Conservation (phyloP, 2,113 vertebrate genomes). For the Hippopotamus amphibius region DNA sequence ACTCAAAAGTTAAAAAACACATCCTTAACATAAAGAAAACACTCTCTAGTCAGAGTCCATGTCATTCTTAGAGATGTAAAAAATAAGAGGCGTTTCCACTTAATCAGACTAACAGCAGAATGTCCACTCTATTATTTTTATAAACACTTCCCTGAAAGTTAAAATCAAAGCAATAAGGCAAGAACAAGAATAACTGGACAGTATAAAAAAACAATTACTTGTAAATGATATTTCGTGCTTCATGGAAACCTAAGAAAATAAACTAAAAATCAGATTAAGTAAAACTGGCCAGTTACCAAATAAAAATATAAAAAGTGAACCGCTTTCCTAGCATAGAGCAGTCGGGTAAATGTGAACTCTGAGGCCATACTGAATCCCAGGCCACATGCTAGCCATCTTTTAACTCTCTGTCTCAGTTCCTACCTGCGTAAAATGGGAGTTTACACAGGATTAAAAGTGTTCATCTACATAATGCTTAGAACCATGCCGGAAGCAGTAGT, state of each 20-base stretch:
- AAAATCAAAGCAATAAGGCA: conserved; percentile 15
- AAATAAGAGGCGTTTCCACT: background rate
- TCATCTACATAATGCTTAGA: background rate
- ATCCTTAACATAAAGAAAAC: conserved; percentile 18
- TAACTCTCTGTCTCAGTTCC: background rate
- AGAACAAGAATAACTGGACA: background rate
- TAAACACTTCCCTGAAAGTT: background rate
- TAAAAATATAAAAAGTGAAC: background rate
- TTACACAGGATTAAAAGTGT: background rate
- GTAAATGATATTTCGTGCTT: background rate
- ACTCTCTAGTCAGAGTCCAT: background rate
- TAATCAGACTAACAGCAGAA: background rate
- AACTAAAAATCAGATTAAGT: conserved; percentile 20
- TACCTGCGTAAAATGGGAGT: background rate
- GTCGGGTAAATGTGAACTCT: background rate
- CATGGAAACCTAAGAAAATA: conserved; percentile 46
- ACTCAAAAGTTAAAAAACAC: background rate
- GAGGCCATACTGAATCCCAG: background rate
- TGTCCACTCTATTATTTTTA: background rate
- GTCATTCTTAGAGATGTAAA: background rate
- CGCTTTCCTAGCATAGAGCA: background rate
- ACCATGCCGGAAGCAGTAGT: background rate
- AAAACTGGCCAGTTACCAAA: background rate
- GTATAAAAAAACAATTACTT: conserved; percentile 34
- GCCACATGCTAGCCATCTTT: background rate